Conservation (phyloP, 1,140 invertebrate genomes). For the Euwallacea similis region DNA sequence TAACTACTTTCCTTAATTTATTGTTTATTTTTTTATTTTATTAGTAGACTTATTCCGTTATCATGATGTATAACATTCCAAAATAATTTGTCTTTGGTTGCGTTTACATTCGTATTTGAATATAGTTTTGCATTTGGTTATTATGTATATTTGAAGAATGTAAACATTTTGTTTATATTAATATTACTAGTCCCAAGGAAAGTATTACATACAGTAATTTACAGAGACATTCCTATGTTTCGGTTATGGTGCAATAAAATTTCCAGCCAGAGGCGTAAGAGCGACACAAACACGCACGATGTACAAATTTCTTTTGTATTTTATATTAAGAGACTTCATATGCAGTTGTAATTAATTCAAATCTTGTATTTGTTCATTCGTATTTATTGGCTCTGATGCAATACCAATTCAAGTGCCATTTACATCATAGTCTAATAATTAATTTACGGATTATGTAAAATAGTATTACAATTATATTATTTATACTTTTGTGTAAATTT, state of each 20-base stretch:
- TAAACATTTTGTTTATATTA: conserved; percentile 5
- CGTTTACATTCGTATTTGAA: not conserved
- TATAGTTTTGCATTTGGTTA: not conserved
- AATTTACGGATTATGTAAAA: conserved; percentile 38
- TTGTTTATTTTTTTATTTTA: conserved; percentile 37
- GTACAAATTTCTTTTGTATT: conserved; percentile 11
- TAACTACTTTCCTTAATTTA: conserved; percentile 38
- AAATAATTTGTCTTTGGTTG: conserved; percentile 17
- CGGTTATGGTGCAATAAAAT: conserved; percentile 39
- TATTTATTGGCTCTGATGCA: conserved; percentile 41
- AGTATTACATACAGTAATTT: conserved; percentile 39
- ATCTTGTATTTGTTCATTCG: conserved; percentile 2
- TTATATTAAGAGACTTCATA: not conserved
- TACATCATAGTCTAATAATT: conserved; percentile 36
- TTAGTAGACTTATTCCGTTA: conserved; percentile 18
- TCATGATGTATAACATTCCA: conserved; percentile 36
- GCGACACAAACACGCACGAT: not conserved
- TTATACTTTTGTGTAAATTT: conserved; percentile 44
- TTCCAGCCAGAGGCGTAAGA: not conserved
- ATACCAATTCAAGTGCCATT: conserved; percentile 46
- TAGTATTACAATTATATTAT: conserved; percentile 40
- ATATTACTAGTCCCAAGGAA: conserved; percentile 37
- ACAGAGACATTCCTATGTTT: conserved; percentile 29
- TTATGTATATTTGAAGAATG: conserved; percentile 4
- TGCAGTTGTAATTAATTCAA: not conserved